Base-by-base conservation (phyloP, 2,888 invertebrate species). In the Cerceris ruficornis region DNA sequence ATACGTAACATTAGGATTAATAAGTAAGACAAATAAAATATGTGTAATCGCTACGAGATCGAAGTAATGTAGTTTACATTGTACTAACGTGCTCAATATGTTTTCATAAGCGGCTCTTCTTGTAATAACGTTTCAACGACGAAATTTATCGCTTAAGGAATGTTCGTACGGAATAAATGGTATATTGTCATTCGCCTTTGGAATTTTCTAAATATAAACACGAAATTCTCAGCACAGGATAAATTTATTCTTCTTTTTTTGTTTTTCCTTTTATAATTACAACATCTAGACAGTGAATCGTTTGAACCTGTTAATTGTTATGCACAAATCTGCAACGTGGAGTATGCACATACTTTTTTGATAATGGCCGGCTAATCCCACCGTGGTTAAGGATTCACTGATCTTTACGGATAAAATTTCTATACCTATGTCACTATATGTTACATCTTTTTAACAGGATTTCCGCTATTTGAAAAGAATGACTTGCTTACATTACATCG, bases 241-340 rank as follows among this genome's bases (percentile, higher is more conserved):
- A 76, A 80, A 82, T 86, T 84, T 81, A 83, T 84, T 82, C 68
- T 84, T 85, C 28, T 28, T 28, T 28, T 28, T 28, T 28, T 28
- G 28, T 28, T 28, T 28, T 28, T 28, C 28, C 28, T 4, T 82
- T 80, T 85, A 82, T 87, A 69, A 82, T 81, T 82, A 83, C 82
- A 88, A 89, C 88, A 88, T 83, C 79, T 86, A 85, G 84, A 89
- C 77, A 80, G 82, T 87, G 81, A 87, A 88, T 87, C 72, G 69
- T 82, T 86, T 88, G 84, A 88, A 84, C 73, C 83, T 28, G 28
- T 85, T 76, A 80, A 82, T 82, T 82, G 83, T 83, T 82, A 85
- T 84, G 80, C 82, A 86, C 73, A 85, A 73, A 68, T 84, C 79
- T 83, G 80, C 73, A 86, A 85, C 77, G 68, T 84, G 80, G 71